Base-by-base conservation (phyloP, 2,797 vertebrate genomes). In the Microctenopoma lineatum region DNA sequence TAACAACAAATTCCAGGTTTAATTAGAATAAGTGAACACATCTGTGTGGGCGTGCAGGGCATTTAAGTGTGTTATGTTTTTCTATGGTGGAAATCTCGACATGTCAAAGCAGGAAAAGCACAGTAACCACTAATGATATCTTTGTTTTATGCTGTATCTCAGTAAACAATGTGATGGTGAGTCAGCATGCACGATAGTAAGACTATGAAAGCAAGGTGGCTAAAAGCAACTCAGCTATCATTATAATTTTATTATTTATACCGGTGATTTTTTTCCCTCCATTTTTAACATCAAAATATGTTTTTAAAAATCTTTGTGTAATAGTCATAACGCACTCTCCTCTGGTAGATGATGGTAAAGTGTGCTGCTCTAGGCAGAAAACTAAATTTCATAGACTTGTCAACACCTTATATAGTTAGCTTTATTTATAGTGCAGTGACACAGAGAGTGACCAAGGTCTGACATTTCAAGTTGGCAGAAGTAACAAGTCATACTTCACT, bases 381-480 rank as follows among this genome's bases (percentile, higher is more conserved):
- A 21, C 42, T 52, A 34, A 57, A 27, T 25, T 29, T 10, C 14
- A n/a, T 21, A 32, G 51, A 53, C 10, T 16, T 21, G 21, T 42
- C 36, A 3, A 13, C 39, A 59, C 7, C 18, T 29, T 52, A 4
- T 27, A 8, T 36, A 3, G 48, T 36, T 59, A 4, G 9, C 26
- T 51, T 60, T 59, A 38, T 59, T 56, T 32, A 18, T 14, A 18
- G 8, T 34, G 41, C 48, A 18, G 41, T 39, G 34, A 39, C 4
- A 7, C 54, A 58, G 27, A 44, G 25, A 52, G 7, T 42, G 54
- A 66, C 61, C 34, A 59, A 51, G 65, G 54, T 27, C 3, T 71
- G 74, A 59, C 64, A 54, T 75, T 80, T 80, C 32, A 26, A 16
- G n/a, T 47, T 12, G 38, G 4, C 26, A 42, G 66, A 67, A 68